These are phyloP conservation scores for Cataglyphis livida DNA, from an alignment of 2,888 invertebrate species.

Conservation along the genomic window DNA sequence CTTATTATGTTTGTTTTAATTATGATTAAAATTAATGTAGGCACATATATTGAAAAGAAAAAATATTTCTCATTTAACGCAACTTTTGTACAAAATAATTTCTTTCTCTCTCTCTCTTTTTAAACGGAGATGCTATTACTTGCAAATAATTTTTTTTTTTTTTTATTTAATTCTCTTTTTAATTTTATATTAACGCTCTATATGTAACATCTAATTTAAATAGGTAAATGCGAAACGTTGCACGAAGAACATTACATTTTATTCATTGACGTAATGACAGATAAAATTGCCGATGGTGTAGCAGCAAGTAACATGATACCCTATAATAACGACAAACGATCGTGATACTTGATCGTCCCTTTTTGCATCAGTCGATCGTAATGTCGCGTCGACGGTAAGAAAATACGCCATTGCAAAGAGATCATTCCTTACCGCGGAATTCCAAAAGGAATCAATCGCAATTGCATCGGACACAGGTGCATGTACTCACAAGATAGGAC, in stretches of 20 bases:
- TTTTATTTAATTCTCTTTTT: not conserved
- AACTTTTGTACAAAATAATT: not conserved
- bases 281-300: constrained; percentile 25
- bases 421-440: constrained; percentile 55
- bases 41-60: not conserved
- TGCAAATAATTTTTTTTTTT: not conserved
- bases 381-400: constrained; percentile 44
- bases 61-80: too few relatives aligned
- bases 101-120: not conserved
- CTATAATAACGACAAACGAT: constrained; percentile 47
- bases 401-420: constrained; percentile 14
- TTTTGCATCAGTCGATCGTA: constrained; percentile 30
- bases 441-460: constrained; percentile 54
- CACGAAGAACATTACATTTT: constrained; percentile 16
- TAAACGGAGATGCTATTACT: not conserved
- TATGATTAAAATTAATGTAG: not conserved
- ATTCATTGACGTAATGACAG: constrained; percentile 20
- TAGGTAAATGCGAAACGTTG: not conserved
- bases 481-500: constrained; percentile 15
- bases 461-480: constrained; percentile 60
- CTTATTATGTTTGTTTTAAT: not conserved
- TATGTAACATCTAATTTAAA: not conserved
- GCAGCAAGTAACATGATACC: constrained; percentile 20
- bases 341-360: not conserved
- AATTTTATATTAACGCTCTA: constrained; percentile 7